Evolutionary conservation across 1,140 invertebrate genomes (phyloP), one percentile per base, ranked within the genome.

Genomic region (Wiebesia pumilae): DNA sequence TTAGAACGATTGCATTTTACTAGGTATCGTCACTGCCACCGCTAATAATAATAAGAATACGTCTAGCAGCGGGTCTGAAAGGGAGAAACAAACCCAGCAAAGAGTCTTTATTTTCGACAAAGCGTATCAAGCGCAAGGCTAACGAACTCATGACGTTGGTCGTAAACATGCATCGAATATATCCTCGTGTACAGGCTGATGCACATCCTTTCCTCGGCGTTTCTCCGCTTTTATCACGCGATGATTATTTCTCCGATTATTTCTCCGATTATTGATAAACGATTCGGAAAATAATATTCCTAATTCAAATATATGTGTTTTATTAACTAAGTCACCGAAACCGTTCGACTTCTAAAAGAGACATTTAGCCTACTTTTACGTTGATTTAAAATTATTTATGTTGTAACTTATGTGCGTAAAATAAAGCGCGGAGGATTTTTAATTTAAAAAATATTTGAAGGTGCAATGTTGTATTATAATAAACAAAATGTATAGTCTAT

Each of bases 11-110:
- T 82, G 71, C 85, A 58, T 51, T 33, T 78, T 78, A 19, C 69
- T 16, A 47, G 38, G 24, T 33, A 51, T 73, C 47, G 40, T 51
- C 16, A 54, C 33, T 4, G n/a, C 6, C 27, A 67, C 10, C 30
- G 16, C 27, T 27, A 73, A 30, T 75, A 81, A 86, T 81, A 86
- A 81, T 81, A 81, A 86, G 81, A n/a, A n/a, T n/a, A 75, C 84
- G 47, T 81, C 84, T 79, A 75, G 69, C 27, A 4, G 19, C 9
- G 3, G 79, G 51, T 79, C 81, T 62, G 43, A 78, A 67, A 83
- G 38, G 40, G 27, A 54, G 69, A 75, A 40, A 78, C 24, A 69
- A 65, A 80, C 38, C 24, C 47, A 38, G 19, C 47, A 33, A 27
- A 24, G 81, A 73, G 84, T 43, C 21, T 69, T 86, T 86, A 82